These are phyloP conservation scores for Parazoanthus darwini DNA, from an alignment of 92 coral and sea anemone species.

Conservation along the genomic window DNA sequence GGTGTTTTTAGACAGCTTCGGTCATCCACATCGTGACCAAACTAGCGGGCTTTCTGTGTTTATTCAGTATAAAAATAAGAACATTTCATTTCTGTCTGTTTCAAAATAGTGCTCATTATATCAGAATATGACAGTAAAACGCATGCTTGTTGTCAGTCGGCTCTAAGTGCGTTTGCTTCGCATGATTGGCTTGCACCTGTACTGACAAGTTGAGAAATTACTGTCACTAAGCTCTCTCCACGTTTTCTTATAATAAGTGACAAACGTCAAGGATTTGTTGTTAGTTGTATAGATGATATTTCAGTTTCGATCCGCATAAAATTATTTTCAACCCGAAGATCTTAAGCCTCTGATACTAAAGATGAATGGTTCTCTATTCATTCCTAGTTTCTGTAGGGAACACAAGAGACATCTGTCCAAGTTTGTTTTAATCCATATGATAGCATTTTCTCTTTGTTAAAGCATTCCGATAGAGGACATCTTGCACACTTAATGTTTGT, in stretches of 20 bases:
- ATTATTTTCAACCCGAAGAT: background rate
- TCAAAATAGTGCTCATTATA: background rate
- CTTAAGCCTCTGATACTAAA: background rate
- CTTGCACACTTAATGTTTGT: background rate
- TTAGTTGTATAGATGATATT: background rate
- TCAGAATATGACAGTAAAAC: background rate
- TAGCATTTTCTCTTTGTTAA: background rate
- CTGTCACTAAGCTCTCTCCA: background rate
- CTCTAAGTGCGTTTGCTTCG: too few species aligned
- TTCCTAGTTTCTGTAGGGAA: background rate
- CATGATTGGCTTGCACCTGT: background rate
- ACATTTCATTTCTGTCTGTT: background rate
- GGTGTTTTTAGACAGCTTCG: background rate
- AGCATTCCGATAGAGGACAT: conserved; percentile 21
- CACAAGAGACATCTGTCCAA: background rate
- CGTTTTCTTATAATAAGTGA: background rate
- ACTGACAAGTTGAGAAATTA: background rate
- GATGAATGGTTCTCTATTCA: background rate
- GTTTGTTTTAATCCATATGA: background rate
- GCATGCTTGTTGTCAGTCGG: background rate
- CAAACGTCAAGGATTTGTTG: background rate
- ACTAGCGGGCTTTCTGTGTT: background rate
- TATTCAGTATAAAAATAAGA: background rate
- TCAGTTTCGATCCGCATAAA: conserved; percentile 1
- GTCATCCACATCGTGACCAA: background rate